Base-by-base conservation (phyloP, 1,140 invertebrate species). In the Ceratoteleas bidentatus region DNA sequence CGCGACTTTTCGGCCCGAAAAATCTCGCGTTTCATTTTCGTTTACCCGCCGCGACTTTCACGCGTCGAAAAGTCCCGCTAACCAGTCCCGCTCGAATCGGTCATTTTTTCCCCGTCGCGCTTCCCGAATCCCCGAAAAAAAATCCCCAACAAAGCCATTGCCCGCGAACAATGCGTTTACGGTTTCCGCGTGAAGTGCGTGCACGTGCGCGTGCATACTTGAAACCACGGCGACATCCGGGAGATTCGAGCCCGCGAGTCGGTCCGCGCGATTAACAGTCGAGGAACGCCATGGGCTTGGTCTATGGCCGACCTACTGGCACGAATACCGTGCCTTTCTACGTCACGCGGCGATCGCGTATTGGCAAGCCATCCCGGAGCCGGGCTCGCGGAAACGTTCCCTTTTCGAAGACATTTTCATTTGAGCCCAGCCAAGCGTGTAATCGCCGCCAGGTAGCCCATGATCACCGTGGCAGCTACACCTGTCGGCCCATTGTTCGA, bases 311-410 rank as follows among this genome's bases (percentile, higher is more conserved):
- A 86, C 89, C 89, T 88, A 90, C 87, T 90, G 83, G 85, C 89
- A 90, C 82, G 84, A 87, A 90, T 90, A 88, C 88, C 89, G 62
- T 61, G 74, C 87, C 88, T 89, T 88, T 89, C 88, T 89, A 89
- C 84, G 78, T 87, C 68, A 74, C 60, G 40, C 73, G 66, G 64
- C 64, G 50, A 72, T 72, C 75, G 65, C 75, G 65, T 61, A 83
- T 77, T 81, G 58, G 68, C 56, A 74, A 52, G 58, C 49, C 52
- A 70, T 84, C 68, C 36, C 36, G 33, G 24, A 24, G 24, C 24
- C 24, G 4, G 24, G 24, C 24, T 61, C 32, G 45, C 54, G 14
- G 43, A 66, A 72, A 66, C 38, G 40, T 54, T 50, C 38, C 66
- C 61, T 72, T 65, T 72, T 72, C 72, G 36, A 13, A 53, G 32